Percentiles rank a stretch among this genome's conserved stretches.
These are phyloP conservation scores for Lasioglossum figueresi DNA, from an alignment of 2,888 invertebrate species.

Conservation along the genomic window DNA sequence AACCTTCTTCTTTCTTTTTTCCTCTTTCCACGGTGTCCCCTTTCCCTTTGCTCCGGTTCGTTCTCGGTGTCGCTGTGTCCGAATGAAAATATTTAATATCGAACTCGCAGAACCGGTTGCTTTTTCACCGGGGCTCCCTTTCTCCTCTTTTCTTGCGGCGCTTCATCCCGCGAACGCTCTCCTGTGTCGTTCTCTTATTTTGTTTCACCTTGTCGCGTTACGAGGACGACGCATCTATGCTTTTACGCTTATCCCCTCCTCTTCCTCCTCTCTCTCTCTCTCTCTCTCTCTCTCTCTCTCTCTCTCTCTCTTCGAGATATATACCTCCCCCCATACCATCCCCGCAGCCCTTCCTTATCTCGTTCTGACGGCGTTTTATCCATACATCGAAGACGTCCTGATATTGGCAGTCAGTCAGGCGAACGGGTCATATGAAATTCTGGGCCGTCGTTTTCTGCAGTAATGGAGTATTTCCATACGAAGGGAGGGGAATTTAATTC, in stretches of 20 bases:
- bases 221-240: slow-evolving; percentile 47
- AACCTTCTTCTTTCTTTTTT: slow-evolving; percentile 3
- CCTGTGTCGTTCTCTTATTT: slow-evolving; percentile 25
- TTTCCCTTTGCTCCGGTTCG: not conserved
- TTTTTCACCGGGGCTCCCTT: slow-evolving; percentile 9
- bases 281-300: not conserved
- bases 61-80: slow-evolving; percentile 23
- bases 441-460: slow-evolving; percentile 58
- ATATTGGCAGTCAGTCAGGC: slow-evolving; percentile 69
- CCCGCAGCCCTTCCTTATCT: slow-evolving; percentile 26
- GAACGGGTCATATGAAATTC: slow-evolving; percentile 71
- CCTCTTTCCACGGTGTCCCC: not conserved
- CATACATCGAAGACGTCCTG: slow-evolving; percentile 49
- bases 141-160: not conserved
- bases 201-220: slow-evolving; percentile 29
- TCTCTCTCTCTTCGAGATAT: not conserved
- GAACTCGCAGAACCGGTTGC: slow-evolving; percentile 13
- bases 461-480: slow-evolving; percentile 72
- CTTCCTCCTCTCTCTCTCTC: not conserved
- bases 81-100: slow-evolving; percentile 53
- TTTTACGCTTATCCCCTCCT: slow-evolving; percentile 43
- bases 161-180: slow-evolving; percentile 4
- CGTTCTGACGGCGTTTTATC: slow-evolving; percentile 50
- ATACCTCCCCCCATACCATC: not conserved
- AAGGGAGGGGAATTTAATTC: slow-evolving; percentile 69